These are phyloP conservation scores for Metacarcinus magister DNA, from an alignment of 2,888 invertebrate species.

Conservation along the genomic window DNA sequence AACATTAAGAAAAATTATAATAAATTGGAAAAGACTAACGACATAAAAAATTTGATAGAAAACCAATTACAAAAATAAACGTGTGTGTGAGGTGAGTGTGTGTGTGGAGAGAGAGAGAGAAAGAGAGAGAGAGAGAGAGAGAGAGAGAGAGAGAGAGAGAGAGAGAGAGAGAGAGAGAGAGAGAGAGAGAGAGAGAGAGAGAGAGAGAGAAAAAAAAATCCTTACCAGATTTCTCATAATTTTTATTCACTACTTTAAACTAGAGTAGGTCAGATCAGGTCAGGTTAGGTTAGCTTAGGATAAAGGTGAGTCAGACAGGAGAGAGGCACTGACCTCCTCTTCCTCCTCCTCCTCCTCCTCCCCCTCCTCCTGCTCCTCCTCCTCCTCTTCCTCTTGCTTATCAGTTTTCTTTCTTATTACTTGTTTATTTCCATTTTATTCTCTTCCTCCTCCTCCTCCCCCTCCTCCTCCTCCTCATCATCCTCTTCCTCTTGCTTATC, in stretches of 20 bases:
- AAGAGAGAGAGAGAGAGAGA: background rate
- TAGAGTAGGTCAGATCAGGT: background rate
- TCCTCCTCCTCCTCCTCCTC: background rate
- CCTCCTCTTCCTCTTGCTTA: background rate
- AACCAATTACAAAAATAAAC: background rate
- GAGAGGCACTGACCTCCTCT: background rate
- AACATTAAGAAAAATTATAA: too few species aligned
- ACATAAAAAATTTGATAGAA: too few species aligned
- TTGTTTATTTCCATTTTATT: background rate
- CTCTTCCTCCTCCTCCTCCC: background rate
- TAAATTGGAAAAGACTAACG: too few species aligned
- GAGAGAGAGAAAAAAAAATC: background rate
- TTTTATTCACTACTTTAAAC: background rate
- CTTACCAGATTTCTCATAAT: background rate
- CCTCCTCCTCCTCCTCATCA: background rate
- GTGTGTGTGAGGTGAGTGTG: background rate
- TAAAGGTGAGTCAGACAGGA: background rate
- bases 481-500: background rate
- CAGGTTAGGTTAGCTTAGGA: too few species aligned
- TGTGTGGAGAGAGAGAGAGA: background rate
- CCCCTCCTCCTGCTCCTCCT: background rate
- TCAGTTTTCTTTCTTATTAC: background rate
- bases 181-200: background rate
- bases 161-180: conserved; percentile 2
- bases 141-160: background rate